These are phyloP conservation scores for Clarias macrocephalus DNA, from an alignment of 2,113 vertebrate genomes.

Conservation along the genomic window DNA sequence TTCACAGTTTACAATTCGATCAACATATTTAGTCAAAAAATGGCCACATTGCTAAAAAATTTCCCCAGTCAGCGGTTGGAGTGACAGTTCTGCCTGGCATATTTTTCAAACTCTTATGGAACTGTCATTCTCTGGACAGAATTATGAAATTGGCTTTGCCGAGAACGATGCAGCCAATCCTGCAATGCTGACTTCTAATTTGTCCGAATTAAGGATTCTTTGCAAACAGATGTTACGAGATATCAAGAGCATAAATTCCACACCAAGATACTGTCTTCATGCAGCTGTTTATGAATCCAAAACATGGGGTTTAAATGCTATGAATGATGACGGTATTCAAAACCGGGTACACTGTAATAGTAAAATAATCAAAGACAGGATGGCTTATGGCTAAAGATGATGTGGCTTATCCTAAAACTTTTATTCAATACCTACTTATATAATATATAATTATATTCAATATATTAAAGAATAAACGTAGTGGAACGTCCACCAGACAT, in stretches of 20 bases:
- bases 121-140: background rate
- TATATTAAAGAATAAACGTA: background rate
- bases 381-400: too few relatives aligned
- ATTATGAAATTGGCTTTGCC: background rate
- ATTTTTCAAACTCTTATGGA: background rate
- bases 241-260: background rate
- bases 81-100: background rate
- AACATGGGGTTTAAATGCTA: background rate
- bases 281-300: background rate
- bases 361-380: background rate
- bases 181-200: constrained; percentile 11
- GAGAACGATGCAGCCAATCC: background rate
- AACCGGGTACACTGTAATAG: background rate
- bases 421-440: background rate
- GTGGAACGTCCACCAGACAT: background rate
- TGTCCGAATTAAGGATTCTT: constrained; percentile 15
- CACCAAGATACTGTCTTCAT: background rate
- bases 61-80: background rate
- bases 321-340: background rate
- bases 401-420: background rate
- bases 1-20: background rate
- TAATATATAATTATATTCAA: background rate
- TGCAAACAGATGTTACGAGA: constrained; percentile 3
- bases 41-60: background rate
- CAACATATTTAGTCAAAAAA: background rate